Percentiles rank a stretch among this genome's conserved stretches.
Conservation (phyloP, 2,797 vertebrate species). For the Psittacula echo region DNA sequence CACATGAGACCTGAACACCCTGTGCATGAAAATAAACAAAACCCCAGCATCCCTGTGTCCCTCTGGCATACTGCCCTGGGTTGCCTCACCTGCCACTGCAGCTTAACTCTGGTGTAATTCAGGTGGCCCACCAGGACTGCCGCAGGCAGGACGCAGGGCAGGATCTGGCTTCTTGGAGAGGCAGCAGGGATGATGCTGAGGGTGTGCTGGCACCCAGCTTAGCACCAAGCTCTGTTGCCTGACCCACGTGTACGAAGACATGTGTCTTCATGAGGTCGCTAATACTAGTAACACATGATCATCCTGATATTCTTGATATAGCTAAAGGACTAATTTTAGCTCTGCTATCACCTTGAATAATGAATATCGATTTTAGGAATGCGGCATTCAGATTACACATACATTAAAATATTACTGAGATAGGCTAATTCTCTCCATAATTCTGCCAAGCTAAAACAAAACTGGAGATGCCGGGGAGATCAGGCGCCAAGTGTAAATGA, state of each 20-base stretch:
- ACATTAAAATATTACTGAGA: background rate
- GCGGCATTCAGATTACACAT: background rate
- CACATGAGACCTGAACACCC: background rate
- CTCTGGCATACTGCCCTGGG: background rate
- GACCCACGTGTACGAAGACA: rapidly evolving
- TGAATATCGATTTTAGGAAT: constrained; percentile 9
- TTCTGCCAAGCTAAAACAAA: background rate
- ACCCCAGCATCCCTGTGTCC: no score
- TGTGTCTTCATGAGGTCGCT: background rate
- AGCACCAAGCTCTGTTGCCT: background rate
- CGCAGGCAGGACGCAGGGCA: background rate
- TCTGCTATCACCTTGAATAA: background rate
- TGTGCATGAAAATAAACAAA: background rate
- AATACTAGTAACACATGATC: background rate
- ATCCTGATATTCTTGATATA: background rate
- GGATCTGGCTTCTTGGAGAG: background rate
- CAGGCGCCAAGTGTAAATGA: background rate
- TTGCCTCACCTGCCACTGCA: rapidly evolving
- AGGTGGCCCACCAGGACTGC: background rate
- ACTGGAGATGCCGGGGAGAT: background rate
- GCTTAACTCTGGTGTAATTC: background rate
- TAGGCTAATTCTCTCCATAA: background rate
- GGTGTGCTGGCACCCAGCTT: background rate
- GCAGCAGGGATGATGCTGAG: rapidly evolving
- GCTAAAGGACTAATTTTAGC: background rate